Conservation (phyloP, 2,888 invertebrate species). For the Drosophila neutralis region DNA sequence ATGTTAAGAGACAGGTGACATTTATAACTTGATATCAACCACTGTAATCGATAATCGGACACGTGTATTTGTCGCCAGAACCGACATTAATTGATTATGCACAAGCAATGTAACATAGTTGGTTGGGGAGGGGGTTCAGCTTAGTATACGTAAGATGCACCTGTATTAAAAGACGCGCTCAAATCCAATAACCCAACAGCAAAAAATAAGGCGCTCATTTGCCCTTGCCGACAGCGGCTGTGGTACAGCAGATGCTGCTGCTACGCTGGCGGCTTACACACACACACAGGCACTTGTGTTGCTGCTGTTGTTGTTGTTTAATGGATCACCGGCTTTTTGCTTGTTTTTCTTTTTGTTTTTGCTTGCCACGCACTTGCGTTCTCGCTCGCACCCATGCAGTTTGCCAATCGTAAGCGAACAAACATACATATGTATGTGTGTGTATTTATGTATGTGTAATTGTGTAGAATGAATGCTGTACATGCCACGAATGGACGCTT, state of each 20-base stretch:
- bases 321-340: slow-evolving; percentile 78
- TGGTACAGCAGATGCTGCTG: slow-evolving; percentile 74
- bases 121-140: neutral
- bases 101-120: slow-evolving; percentile 9
- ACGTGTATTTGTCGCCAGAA: slow-evolving; percentile 46
- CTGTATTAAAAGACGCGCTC: slow-evolving; percentile 53
- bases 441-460: slow-evolving; percentile 34
- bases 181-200: slow-evolving; percentile 41
- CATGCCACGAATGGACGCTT: slow-evolving; percentile 57
- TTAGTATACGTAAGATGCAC: slow-evolving; percentile 38
- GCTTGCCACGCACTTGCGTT: slow-evolving; percentile 53
- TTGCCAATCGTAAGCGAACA: slow-evolving; percentile 48
- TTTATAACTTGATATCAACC: neutral
- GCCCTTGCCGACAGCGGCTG: slow-evolving; percentile 63
- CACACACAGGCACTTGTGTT: slow-evolving; percentile 28
- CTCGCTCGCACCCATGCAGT: slow-evolving; percentile 56
- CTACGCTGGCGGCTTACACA: slow-evolving; percentile 66
- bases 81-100: slow-evolving; percentile 56
- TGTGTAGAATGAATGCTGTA: slow-evolving; percentile 69
- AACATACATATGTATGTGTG: slow-evolving; percentile 22
- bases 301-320: slow-evolving; percentile 53
- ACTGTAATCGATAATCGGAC: slow-evolving; percentile 39
- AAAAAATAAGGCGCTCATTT: slow-evolving; percentile 68
- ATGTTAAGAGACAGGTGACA: neutral
- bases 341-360: slow-evolving; percentile 67